A percentile compares a stretch with the other conserved stretches of the same genome.
These are phyloP conservation scores for Pachyseris speciosa DNA, from an alignment of 64 coral and sea anemone genomes.

Conservation along the genomic window DNA sequence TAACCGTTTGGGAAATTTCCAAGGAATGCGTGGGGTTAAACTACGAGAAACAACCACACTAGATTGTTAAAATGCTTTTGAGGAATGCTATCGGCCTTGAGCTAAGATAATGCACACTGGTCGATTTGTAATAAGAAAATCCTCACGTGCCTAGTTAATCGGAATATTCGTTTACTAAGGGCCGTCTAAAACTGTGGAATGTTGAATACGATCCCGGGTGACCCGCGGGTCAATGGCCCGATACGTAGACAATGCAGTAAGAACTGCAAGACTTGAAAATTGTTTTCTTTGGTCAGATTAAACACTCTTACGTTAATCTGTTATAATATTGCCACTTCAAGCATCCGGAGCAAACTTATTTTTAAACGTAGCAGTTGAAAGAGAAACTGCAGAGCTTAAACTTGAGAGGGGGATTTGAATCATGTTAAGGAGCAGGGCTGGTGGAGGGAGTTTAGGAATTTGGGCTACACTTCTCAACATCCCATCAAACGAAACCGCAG, in stretches of 20 bases:
- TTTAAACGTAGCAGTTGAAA: background rate
- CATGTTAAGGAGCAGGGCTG: no score
- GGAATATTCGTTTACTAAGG: background rate
- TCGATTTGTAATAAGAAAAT: background rate
- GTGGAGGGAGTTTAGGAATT: no score
- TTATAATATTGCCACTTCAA: background rate
- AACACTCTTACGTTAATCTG: background rate
- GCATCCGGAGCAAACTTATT: background rate
- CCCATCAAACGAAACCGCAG: no score
- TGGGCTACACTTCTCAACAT: no score
- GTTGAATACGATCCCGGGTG: background rate
- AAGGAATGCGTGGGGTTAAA: background rate
- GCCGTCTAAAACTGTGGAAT: background rate
- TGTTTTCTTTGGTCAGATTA: conserved; percentile 14
- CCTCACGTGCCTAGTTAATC: background rate
- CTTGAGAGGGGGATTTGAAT: no score
- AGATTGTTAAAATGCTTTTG: background rate
- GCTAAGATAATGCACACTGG: background rate
- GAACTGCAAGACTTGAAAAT: no score
- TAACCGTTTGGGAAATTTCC: background rate
- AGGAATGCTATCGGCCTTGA: background rate
- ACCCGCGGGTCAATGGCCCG: background rate
- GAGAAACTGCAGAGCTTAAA: background rate
- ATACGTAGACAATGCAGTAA: no score
- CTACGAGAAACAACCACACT: background rate